Evolutionary conservation across 2,797 vertebrate genomes (phyloP), one percentile per base, ranked within the genome.

Genomic region (Bovichtus diacanthus): DNA sequence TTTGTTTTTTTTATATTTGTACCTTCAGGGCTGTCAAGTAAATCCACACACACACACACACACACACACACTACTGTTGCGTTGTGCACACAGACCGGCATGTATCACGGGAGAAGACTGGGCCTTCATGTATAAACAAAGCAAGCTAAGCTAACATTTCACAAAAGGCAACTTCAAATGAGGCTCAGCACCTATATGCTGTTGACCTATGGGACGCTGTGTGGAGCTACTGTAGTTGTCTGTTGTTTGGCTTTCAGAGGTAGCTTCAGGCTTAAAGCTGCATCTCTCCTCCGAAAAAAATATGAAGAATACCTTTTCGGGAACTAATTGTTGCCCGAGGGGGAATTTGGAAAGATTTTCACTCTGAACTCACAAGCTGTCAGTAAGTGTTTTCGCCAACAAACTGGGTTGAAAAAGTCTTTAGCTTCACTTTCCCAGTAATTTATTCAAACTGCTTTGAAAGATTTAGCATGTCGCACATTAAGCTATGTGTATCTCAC

Each of bases 261-360:
- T 63, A 31, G 70, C 79, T 34, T 0, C 21, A 75, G 64, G 83
- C 69, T 77, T 38, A 53, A 77, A 74, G 53, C 74, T 63, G 59
- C 47, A 27, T 56, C 68, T 70, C 60, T 51, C 44, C 61, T 62
- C 59, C 43, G 0, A 53, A 73, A 53, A 73, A 49, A 76, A 27
- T 38, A 63, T 13, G 55, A 60, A 59, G 72, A 75, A 58, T 43
- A 70, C 8, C 46, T 75, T 78, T 80, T 79, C 1, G 31, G 46
- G 38, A 79, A 72, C 47, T 81, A 80, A 90, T 82, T 80, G 74
- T 81, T 74, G 69, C 85, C 83, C 6, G 5, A 21, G 51, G 81
- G 72, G 72, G 50, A 70, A 69, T 74, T 68, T 29, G 21, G 56
- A 39, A 25, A 54, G 70, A 67, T 82, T 76, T 80, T 79, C 70